Conservation (phyloP, 2,797 vertebrate species). For the Danio choprae region DNA sequence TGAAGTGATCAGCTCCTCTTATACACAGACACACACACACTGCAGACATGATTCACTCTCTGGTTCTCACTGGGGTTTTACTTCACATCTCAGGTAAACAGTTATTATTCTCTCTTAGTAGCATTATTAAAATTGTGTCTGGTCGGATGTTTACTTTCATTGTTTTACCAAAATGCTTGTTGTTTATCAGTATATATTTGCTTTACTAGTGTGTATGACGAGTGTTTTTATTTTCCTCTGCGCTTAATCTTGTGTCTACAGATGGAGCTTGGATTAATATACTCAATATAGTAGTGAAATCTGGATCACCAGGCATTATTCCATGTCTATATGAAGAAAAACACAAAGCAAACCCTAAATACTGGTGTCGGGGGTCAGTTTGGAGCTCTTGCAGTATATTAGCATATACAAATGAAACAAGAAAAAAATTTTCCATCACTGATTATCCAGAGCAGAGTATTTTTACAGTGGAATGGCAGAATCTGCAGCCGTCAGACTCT, state of each 20-base stretch:
- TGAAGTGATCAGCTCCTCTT: background rate
- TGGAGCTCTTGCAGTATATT: constrained; percentile 18
- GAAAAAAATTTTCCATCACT: too few relatives aligned
- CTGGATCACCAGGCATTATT: too few relatives aligned
- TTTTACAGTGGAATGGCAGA: too few relatives aligned
- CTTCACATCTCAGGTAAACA: background rate
- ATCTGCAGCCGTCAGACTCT: too few relatives aligned
- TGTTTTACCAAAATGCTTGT: background rate
- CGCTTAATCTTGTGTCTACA: background rate
- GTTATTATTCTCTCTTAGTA: background rate
- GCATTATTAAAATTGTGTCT: background rate
- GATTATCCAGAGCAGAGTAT: too few relatives aligned
- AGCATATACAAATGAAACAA: background rate
- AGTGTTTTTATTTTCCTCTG: too few relatives aligned
- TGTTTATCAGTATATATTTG: background rate
- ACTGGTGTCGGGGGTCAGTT: background rate
- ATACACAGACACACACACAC: background rate
- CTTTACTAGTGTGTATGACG: background rate
- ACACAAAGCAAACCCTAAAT: constrained; percentile 41
- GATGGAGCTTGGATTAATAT: too few relatives aligned
- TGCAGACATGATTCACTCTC: background rate
- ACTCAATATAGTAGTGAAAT: too few relatives aligned
- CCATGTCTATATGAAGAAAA: constrained; percentile 46
- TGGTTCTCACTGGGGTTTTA: background rate
- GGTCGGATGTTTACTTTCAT: background rate